Evolutionary conservation across 2,888 invertebrate genomes (phyloP).

Genomic region (Biston stratarius): DNA sequence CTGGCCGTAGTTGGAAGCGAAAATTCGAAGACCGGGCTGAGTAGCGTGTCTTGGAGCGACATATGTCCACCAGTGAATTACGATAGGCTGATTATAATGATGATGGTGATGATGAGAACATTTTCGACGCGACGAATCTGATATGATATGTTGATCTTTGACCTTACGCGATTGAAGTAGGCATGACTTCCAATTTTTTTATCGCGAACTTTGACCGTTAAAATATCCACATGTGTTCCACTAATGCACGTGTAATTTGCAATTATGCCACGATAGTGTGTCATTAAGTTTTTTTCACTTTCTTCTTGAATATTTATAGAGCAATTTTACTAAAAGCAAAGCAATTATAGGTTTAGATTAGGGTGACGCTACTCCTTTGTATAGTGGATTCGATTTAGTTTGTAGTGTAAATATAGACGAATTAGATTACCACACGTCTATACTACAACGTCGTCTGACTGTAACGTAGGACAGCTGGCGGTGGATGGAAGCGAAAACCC

Average conservation of each 20-base stretch:
- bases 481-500: too few relatives aligned
- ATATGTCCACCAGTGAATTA: too few relatives aligned
- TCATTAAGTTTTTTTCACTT: constrained; percentile 72
- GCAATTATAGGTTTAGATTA: constrained; percentile 64
- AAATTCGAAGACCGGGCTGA: too few relatives aligned
- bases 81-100: too few relatives aligned
- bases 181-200: constrained; percentile 2
- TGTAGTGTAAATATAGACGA: neutral
- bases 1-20: too few relatives aligned
- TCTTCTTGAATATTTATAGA: constrained; percentile 81
- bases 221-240: constrained; percentile 46
- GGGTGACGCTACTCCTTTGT: constrained; percentile 42
- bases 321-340: constrained; percentile 84
- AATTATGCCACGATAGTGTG: constrained; percentile 75
- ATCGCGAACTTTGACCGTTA: constrained; percentile 58
- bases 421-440: neutral
- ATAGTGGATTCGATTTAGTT: constrained; percentile 39
- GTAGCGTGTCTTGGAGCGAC: too few relatives aligned
- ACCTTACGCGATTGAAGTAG: neutral
- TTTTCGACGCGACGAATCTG: too few relatives aligned
- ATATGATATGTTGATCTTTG: neutral
- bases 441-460: too few relatives aligned
- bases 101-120: too few relatives aligned
- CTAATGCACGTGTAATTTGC: constrained; percentile 73
- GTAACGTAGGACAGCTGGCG: too few relatives aligned